Evolutionary conservation across 1,140 invertebrate genomes (phyloP).

Genomic region (Stratiolaelaps scimitus): DNA sequence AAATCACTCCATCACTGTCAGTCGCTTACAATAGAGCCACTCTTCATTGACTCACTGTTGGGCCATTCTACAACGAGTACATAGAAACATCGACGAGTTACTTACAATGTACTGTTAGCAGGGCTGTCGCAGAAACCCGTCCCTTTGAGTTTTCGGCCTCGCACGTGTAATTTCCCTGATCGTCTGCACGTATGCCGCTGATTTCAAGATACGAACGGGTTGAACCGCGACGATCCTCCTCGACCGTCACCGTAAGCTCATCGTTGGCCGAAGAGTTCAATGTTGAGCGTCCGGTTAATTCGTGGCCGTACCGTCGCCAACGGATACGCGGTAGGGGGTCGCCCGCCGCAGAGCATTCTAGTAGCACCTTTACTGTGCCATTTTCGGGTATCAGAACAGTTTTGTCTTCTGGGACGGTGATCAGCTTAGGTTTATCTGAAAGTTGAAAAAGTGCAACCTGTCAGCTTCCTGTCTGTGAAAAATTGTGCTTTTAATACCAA

Average conservation of each 20-base stretch:
- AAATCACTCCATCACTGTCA: no score
- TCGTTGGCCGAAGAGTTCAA: background rate
- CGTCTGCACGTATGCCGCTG: slow-evolving; percentile 60
- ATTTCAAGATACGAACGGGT: slow-evolving; percentile 51
- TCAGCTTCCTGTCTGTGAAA: no score
- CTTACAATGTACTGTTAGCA: slow-evolving; percentile 64
- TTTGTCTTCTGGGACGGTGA: slow-evolving; percentile 9
- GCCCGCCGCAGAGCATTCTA: background rate
- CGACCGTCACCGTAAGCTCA: background rate
- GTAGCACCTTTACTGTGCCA: background rate
- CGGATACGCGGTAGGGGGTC: slow-evolving; percentile 6
- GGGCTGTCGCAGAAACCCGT: slow-evolving; percentile 58
- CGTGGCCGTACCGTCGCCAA: slow-evolving; percentile 6
- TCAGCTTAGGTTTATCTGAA: slow-evolving; percentile 15
- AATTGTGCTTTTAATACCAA: no score
- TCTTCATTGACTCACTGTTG: no score
- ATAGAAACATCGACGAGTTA: slow-evolving; percentile 29
- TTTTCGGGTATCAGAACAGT: slow-evolving; percentile 12
- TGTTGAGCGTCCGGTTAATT: background rate
- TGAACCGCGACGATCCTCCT: slow-evolving; percentile 5
- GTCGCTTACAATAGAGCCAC: no score
- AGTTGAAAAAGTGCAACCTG: background rate
- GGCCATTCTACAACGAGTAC: no score
- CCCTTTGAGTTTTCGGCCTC: slow-evolving; percentile 67
- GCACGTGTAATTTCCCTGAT: slow-evolving; percentile 73